Base-by-base conservation (phyloP, 1,140 invertebrate species). In the Ephestia elutella region DNA sequence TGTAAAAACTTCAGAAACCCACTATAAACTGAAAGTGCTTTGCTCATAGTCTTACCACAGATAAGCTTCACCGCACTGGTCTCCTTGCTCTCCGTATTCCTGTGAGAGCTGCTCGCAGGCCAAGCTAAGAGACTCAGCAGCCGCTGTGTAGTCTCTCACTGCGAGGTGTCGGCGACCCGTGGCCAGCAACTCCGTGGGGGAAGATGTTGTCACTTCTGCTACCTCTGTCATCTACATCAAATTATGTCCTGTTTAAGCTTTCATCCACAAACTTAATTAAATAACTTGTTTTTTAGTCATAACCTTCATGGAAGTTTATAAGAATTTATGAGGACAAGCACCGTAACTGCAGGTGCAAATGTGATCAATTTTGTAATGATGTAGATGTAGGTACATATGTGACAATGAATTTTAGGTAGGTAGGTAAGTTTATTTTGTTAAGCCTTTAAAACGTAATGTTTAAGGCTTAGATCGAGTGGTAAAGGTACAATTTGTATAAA, bases 31-130 rank as follows among this genome's bases (percentile, higher is more conserved):
- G n/a, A n/a, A n/a, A n/a, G n/a, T n/a, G n/a, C n/a, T 32, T 32
- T 10, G 1, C 9, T 10, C 11, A 18, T 64, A 10, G 10, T 20
- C 32, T n/a, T 25, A 89, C 88, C 86, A 89, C 51, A 95, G 92
- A 82, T 97, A 97, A 10, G 94, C 93, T 54, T 97, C 96, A 11
- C 92, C 96, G 80, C 94, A 94, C 75, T 97, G 93, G 66, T 93
- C 91, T 0, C 92, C 92, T 10, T 92, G 90, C 55, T 96, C 94
- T 1, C 96, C 95, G 87, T 94, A 93, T 60, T 93, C 89, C 9
- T 91, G 83, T 0, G 91, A 91, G 15, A 96, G 86, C 20, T 95
- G 71, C 70, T 93, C 91, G 74, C 94, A 96, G 0, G 95, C 94
- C 73, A 93, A 91, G 18, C 94, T 92, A 3, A 97, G 88, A 8